A percentile compares a stretch with the other conserved stretches of the same genome.
Conservation (phyloP, 2,797 vertebrate species). For the Neosilurus hyrtlii region DNA sequence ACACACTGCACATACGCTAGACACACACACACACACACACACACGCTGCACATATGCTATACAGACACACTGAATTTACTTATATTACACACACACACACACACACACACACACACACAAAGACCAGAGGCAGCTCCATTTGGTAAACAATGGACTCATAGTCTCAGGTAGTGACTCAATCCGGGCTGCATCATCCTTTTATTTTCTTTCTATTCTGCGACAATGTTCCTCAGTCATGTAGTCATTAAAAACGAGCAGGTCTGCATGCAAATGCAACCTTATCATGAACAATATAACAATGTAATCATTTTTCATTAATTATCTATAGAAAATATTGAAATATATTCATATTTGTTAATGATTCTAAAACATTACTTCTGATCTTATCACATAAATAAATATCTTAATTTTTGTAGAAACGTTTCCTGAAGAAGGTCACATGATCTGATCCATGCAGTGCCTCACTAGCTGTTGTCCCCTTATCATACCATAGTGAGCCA, state of each 20-base stretch:
- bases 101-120: background rate
- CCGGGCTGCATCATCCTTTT: background rate
- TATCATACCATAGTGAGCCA: too few species aligned
- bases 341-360: background rate
- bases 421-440: background rate
- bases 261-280: background rate
- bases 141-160: constrained; percentile 63
- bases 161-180: constrained; percentile 45
- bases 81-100: too few species aligned
- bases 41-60: too few species aligned
- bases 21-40: background rate
- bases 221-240: background rate
- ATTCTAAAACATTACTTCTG: too few species aligned
- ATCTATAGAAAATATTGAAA: background rate
- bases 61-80: too few species aligned
- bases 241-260: background rate
- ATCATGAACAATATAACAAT: background rate
- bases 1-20: background rate
- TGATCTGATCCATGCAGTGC: background rate
- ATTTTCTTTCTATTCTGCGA: background rate
- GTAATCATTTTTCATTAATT: background rate
- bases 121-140: constrained; percentile 59
- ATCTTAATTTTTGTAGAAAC: background rate
- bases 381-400: background rate
- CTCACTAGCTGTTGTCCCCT: background rate